Conservation (phyloP, 2,113 vertebrate genomes). For the Pithys albifrons region DNA sequence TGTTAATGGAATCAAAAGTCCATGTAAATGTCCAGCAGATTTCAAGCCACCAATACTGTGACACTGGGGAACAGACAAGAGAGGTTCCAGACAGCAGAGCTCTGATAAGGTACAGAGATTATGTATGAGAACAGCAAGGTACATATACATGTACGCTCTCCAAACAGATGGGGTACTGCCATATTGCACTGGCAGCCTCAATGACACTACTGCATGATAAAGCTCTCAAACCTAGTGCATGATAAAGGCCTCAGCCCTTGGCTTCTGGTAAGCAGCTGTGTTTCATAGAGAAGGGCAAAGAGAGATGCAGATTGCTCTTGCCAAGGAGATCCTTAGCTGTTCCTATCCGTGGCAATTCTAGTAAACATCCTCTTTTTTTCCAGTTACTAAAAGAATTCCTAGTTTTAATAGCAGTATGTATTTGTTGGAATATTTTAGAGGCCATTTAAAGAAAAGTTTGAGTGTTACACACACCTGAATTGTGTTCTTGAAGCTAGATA, state of each 20-base stretch:
- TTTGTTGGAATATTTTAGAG: not conserved
- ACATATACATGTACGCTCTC: not conserved
- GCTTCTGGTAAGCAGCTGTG: not conserved
- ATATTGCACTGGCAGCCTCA: not conserved
- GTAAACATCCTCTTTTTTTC: not conserved
- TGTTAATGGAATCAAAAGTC: not conserved
- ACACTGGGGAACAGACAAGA: not conserved
- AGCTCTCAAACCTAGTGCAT: not conserved
- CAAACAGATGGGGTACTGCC: no score
- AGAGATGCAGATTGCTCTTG: not conserved
- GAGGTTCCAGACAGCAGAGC: not conserved
- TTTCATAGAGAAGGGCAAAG: not conserved
- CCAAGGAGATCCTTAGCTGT: not conserved
- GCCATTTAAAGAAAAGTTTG: not conserved
- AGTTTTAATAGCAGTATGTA: not conserved
- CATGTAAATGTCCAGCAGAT: not conserved
- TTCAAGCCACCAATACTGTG: accelerated
- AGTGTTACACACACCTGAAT: not conserved
- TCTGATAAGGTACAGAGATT: not conserved
- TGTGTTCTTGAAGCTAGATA: not conserved
- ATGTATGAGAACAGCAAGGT: not conserved
- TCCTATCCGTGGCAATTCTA: not conserved
- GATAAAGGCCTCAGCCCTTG: not conserved
- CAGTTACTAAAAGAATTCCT: not conserved
- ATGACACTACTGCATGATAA: not conserved